Base-by-base conservation (phyloP, 2,888 invertebrate species). In the Saturnia pavonia region DNA sequence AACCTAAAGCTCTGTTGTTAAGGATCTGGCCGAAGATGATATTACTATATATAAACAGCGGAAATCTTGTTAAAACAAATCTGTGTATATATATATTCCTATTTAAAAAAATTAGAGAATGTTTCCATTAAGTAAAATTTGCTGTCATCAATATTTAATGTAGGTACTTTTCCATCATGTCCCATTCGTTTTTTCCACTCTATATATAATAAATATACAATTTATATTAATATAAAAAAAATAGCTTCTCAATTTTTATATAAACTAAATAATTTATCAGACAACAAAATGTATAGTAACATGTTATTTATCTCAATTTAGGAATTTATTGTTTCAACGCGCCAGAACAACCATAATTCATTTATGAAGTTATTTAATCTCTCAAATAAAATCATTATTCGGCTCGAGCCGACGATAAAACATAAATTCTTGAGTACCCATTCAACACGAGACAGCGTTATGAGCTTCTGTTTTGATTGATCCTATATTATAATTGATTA, bases 341-440 rank as follows among this genome's bases (percentile, higher is more conserved):
- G 3, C 54, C 51, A 54, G 40, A 67, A 66, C 66, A 42, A 22
- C 51, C 42, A 67, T 70, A 70, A 65, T 70, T 70, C 54, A 67
- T 42, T 25, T 40, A 11, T n/a, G 54, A 70, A 70, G 51, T 70
- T 70, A 25, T 51, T 51, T 69, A 70, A 70, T 70, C 66, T 40
- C 54, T 67, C 70, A 70, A 70, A 70, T 70, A 54, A 70, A 70
- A 70, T 70, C 66, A 67, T 70, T 67, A 66, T 70, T 70, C 65
- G 16, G 25, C 42, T 25, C 12, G 40, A 69, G 51, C 22, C 65
- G 48, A 51, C 51, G 51, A 40, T 42, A 12, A 45, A 69, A 70
- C 54, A 70, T 66, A 40, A 70, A 70, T 67, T 70, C 19, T 67
- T 42, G 12, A 25, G 40, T 51, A 57, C 12, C 57, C 57, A 25